Evolutionary conservation across 1,140 invertebrate genomes (phyloP), one percentile per base, ranked within the genome.

Genomic region (Danaus melanippus): DNA sequence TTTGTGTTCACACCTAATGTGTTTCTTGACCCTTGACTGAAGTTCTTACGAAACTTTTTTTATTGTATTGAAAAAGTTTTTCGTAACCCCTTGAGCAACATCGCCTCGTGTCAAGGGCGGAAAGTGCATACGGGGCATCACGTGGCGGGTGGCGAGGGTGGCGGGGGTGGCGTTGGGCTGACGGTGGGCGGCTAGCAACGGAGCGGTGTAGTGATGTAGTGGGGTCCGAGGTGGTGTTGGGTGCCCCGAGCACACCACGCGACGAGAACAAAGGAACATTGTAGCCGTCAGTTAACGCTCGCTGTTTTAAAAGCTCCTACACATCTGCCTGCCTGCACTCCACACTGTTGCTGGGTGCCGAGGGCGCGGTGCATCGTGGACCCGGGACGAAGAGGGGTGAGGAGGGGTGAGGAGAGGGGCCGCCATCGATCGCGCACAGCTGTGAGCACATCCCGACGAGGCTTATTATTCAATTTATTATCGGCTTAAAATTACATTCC

Each of bases 21-120:
- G 21, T 32, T 32, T 32, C 21, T 32, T 32, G 2, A 32, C 2
- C 21, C 21, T 1, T 32, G 21, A 32, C 21, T 32, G 21, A 32
- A 32, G 21, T 32, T 32, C 3, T 12, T 46, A 46, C 21, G 21
- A 32, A 32, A 46, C 17, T 9, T 12, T 46, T 11, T 12, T 46
- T 15, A 46, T 46, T 12, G 9, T 12, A 46, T 46, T 46, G 21
- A 32, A 55, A 48, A 46, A 55, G 46, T 32, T 32, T 32, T 32
- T 32, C 21, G 21, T 32, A 32, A 53, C 52, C 53, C 53, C 49
- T 32, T 32, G 21, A 42, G 32, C 56, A 41, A 44, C 32, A 42
- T 50, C 43, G 47, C 46, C 43, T 52, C 47, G 58, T 55, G 58
- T 55, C 58, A 60, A 60, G 58, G 52, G 53, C 58, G 53, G 32